Evolutionary conservation across 30 jellyfish, hydroid and myxozoan species (phyloP), one percentile per base, ranked within the genome.

Genomic region (Hydractinia echinata): DNA sequence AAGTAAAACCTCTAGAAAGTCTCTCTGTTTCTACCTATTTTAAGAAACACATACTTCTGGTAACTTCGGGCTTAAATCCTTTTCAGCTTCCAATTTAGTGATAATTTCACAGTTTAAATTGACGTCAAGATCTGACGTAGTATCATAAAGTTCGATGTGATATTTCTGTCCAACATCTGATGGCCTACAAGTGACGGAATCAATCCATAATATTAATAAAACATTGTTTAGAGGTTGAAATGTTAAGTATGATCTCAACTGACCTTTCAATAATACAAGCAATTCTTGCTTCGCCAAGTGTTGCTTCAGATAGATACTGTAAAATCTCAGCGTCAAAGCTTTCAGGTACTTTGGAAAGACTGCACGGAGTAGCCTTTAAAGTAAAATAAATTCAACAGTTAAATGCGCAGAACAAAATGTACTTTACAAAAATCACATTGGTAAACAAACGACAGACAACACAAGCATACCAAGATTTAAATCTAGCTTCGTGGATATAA

Each of bases 311-410:
- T 8, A 89, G 79, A 52, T 70, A 85, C 60, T 76, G 93, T 51
- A 89, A 55, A 55, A 67, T 66, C 19, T 89, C 95, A 15, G 89
- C 61, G 72, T 84, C 77, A 66, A 81, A 88, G 54, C 89, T 72
- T 0, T 84, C 95, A 3, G 95, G 93, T 18, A 89, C 86, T 16
- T 84, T 51, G 6, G 61, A 80, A 80, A 89, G 69, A 5, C 89
- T 74, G 30, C 92, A 69, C 49, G 83, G 78, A n/a, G 84, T 89
- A 5, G 97, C 88, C 97, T 89, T 20, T 4, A 81, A n/a, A n/a
- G n/a, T n/a, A n/a, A 58, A 58, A 30, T 30, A 30, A 30, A 30
- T 30, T 30, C 44, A 30, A 30, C 44, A 30, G 44, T 30, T 30
- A 30, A n/a, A 30, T 30, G 2, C 2, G 44, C 44, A 30, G 44